These are phyloP conservation scores for Trichacis sp. DNA, from an alignment of 2,888 invertebrate species.

Conservation along the genomic window DNA sequence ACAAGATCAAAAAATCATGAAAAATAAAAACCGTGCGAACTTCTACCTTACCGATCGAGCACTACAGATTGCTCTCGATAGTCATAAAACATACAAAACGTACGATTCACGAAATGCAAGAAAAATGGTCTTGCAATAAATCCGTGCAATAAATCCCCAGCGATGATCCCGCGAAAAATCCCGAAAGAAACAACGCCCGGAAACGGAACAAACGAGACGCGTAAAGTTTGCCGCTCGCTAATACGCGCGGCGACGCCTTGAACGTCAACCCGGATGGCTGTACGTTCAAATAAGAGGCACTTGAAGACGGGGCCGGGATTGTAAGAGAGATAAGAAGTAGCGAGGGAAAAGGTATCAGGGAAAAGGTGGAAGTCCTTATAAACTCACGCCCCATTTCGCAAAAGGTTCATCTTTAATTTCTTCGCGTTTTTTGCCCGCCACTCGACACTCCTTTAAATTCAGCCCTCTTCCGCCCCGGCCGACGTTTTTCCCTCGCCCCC, in stretches of 20 bases:
- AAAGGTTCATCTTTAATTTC: conserved; percentile 70
- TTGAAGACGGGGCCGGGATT: conserved; percentile 37
- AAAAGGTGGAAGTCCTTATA: conserved; percentile 61
- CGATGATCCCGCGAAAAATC: too few relatives aligned
- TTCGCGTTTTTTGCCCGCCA: conserved; percentile 62
- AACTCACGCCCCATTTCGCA: conserved; percentile 68
- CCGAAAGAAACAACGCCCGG: conserved; percentile 48
- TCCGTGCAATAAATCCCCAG: too few relatives aligned
- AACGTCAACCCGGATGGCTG: conserved; percentile 40
- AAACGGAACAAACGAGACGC: conserved; percentile 46
- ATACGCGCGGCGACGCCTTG: conserved; percentile 37
- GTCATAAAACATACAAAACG: too few relatives aligned
- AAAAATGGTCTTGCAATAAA: too few relatives aligned
- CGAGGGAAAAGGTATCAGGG: conserved; percentile 14
- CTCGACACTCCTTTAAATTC: conserved; percentile 61
- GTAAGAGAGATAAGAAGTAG: conserved; percentile 35
- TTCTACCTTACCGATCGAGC: too few relatives aligned
- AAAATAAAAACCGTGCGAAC: too few relatives aligned
- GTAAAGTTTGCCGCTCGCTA: conserved; percentile 30
- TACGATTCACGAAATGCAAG: too few relatives aligned
- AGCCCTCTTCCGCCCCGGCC: conserved; percentile 32
- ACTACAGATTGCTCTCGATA: too few relatives aligned
- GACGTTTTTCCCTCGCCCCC: conserved; percentile 47
- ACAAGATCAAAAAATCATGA: too few relatives aligned
- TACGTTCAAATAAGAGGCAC: conserved; percentile 42